phyloP scores from a whole-genome alignment of 2,797 vertebrate species.

The Columba guinea region DNA sequence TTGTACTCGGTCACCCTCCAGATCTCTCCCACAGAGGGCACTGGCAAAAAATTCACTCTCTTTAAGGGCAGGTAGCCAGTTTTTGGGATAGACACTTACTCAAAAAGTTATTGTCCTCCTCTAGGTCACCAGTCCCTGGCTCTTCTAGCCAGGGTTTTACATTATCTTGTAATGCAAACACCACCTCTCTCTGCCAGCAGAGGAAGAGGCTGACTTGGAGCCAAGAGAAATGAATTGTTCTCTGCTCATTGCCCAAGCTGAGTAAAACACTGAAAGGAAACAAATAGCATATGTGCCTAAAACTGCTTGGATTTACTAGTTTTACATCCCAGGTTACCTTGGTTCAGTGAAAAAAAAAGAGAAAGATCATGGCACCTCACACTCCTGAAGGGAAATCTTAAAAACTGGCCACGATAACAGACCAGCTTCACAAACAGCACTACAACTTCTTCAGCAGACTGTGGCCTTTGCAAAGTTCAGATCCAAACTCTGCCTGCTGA shows the following conservation, averaged over 20 bases:
- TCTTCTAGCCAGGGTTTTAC: neutral
- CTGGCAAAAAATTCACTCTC: neutral
- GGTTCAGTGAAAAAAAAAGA: neutral
- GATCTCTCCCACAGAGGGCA: neutral
- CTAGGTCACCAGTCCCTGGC: neutral
- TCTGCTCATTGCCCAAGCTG: neutral
- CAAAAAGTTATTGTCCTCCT: neutral
- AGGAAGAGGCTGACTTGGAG: neutral
- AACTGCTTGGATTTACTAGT: neutral
- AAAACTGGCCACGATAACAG: neutral
- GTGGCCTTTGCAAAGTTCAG: neutral
- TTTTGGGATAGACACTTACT: neutral
- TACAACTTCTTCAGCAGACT: neutral
- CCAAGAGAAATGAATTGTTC: neutral
- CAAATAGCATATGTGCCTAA: neutral
- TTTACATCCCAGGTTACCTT: neutral
- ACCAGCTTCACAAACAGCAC: neutral
- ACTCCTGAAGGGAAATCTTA: neutral
- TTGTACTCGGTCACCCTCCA: neutral
- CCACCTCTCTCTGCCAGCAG: neutral
- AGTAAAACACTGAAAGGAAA: neutral
- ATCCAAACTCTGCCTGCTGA: neutral
- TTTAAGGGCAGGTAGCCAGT: neutral
- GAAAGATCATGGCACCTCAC: neutral
- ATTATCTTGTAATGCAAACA: neutral